Evolutionary conservation across 1,140 invertebrate genomes (phyloP).

Genomic region (Babylonia areolata): DNA sequence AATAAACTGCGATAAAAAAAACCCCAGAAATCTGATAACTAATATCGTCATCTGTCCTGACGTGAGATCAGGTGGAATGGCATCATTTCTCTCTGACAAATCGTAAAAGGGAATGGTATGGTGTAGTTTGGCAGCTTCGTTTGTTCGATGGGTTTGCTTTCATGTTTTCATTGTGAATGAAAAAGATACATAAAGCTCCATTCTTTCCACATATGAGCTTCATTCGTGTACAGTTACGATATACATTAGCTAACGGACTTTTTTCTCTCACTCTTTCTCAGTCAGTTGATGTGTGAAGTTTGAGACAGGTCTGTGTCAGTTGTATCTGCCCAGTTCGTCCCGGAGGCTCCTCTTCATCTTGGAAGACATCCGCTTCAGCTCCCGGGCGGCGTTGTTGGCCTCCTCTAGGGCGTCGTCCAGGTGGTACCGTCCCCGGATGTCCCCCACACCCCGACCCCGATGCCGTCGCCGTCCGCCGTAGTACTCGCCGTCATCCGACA

Average conservation of each 20-base stretch:
- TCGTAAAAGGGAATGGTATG: too few species aligned
- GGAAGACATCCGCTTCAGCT: constrained; percentile 67
- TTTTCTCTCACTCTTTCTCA: too few species aligned
- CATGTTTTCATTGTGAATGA: too few species aligned
- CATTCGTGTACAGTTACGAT: too few species aligned
- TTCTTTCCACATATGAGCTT: too few species aligned
- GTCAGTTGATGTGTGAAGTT: too few species aligned
- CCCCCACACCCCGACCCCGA: not conserved
- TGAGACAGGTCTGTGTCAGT: not conserved
- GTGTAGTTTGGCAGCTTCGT: too few species aligned
- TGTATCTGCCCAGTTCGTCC: not conserved
- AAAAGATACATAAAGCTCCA: too few species aligned
- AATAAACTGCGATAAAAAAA: too few species aligned
- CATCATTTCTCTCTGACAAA: not conserved
- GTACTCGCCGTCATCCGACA: constrained; percentile 61
- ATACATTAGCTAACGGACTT: too few species aligned
- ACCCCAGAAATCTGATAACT: too few species aligned
- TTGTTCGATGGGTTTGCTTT: too few species aligned
- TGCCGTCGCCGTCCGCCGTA: constrained; percentile 11
- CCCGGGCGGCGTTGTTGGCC: constrained; percentile 58
- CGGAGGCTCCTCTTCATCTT: constrained; percentile 68
- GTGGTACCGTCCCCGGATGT: constrained; percentile 51
- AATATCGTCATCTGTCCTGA: not conserved
- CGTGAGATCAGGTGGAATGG: not conserved
- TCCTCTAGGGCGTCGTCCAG: constrained; percentile 62